These are phyloP conservation scores for Tenualosa ilisha DNA, from an alignment of 2,797 vertebrate genomes.

Conservation along the genomic window DNA sequence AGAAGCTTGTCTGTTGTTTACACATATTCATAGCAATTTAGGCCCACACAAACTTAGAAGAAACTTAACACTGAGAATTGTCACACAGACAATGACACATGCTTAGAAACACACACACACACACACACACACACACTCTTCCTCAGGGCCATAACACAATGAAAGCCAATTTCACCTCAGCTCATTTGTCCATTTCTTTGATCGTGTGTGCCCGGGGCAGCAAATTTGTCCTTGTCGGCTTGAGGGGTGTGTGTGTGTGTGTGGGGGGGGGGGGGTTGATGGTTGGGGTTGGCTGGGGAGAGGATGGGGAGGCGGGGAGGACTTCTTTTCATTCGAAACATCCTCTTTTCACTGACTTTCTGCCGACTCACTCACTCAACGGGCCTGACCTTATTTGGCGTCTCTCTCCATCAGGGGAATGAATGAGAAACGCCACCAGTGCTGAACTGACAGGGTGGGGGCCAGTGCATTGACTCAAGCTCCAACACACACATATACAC, in stretches of 20 bases:
- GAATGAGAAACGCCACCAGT: slow-evolving; percentile 19
- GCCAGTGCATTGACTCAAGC: background rate
- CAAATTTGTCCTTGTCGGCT: slow-evolving; percentile 22
- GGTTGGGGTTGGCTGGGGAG: background rate
- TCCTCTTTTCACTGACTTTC: slow-evolving; percentile 21
- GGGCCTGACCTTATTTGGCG: slow-evolving; percentile 2
- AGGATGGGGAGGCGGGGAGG: background rate
- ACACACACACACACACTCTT: slow-evolving; percentile 4
- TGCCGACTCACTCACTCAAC: slow-evolving; percentile 8
- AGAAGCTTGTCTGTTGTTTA: background rate
- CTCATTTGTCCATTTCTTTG: slow-evolving; percentile 23
- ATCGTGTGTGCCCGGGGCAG: background rate
- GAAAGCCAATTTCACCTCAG: slow-evolving; percentile 24
- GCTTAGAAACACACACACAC: background rate
- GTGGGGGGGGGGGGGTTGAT: background rate
- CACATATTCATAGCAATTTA: background rate
- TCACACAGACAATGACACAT: background rate
- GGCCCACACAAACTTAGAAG: background rate
- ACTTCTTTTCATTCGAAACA: slow-evolving; percentile 15
- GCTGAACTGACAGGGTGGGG: slow-evolving; percentile 1
- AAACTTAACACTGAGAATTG: background rate
- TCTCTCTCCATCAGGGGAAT: slow-evolving; percentile 22
- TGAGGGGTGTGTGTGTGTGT: background rate
- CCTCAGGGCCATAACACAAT: slow-evolving; percentile 12
- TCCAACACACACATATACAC: slow-evolving; percentile 11